Base-by-base conservation (phyloP, 1,140 invertebrate species). In the Megalonaias nervosa region DNA sequence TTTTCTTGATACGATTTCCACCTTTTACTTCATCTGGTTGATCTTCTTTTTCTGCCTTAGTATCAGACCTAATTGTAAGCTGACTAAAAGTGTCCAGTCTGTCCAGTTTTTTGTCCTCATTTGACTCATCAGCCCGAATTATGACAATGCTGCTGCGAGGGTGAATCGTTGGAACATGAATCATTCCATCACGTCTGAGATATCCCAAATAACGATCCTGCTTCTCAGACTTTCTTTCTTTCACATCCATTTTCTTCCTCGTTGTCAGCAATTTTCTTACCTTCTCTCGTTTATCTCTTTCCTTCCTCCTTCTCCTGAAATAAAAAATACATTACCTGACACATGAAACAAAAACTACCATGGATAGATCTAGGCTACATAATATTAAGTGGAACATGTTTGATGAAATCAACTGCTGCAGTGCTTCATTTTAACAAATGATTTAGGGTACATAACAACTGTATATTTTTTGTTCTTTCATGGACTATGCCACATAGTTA, bases 91-190 rank as follows among this genome's bases (percentile, higher is more conserved):
- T 67, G 66, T 67, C 66, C 31, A 67, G 3, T 17, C 48, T n/a
- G 2, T 67, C 48, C 5, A 55, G 38, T 67, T 67, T 56, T 2
- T 67, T 56, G n/a, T 67, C 57, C 2, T 67, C 31, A 67, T 48
- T 31, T 67, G 66, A 21, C 11, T n/a, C 81, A 64, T 77, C 78
- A 19, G 83, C 79, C 57, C 74, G 79, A 26, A 84, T 84, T 16
- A 84, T 84, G 19, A 84, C 62, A 23, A 84, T 84, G n/a, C 76
- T 78, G 65, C 76, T 78, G 16, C 76, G 70, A 31, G 76, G 76
- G 64, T 78, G 76, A 19, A 68, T 56, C 1, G 76, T 78, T 62
- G 73, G 71, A 31, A 78, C 65, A 48, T 78, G 76, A 48, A 78
- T 78, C 2, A 78, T 61, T 15, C 76, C 76, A 23, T 78, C 71